These are phyloP conservation scores for Montipora capitata DNA, from an alignment of 92 coral and sea anemone species.

Conservation along the genomic window DNA sequence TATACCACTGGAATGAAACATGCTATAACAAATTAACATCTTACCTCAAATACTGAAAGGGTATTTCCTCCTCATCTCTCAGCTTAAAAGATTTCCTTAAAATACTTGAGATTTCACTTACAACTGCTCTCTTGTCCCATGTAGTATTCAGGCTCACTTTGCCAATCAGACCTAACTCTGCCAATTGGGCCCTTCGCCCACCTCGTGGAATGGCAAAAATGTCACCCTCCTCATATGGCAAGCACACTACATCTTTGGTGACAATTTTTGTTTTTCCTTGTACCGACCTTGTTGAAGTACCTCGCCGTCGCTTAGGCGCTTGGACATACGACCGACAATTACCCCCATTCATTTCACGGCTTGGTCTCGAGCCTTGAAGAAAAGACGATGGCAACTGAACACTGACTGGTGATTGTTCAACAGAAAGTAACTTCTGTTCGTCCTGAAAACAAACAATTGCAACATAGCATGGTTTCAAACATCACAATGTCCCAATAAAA, in stretches of 20 bases:
- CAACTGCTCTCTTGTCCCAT: slow-evolving; percentile 23
- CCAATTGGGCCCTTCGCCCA: slow-evolving; percentile 22
- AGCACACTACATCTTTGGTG: slow-evolving; percentile 39
- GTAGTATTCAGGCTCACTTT: slow-evolving; percentile 8
- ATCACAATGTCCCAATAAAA: slow-evolving; percentile 12
- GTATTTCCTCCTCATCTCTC: slow-evolving; percentile 17
- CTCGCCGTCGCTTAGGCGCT: slow-evolving; percentile 29
- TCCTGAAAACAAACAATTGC: slow-evolving; percentile 19
- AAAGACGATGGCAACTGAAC: slow-evolving; percentile 14
- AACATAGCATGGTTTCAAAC: background rate
- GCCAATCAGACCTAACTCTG: slow-evolving; percentile 19
- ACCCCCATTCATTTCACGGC: background rate
- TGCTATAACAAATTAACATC: slow-evolving; percentile 4
- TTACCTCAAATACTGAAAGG: slow-evolving; percentile 46
- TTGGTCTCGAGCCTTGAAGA: background rate
- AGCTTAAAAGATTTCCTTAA: slow-evolving; percentile 41
- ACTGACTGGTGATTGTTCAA: slow-evolving; percentile 28
- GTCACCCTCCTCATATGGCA: slow-evolving; percentile 32
- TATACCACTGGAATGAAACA: too few relatives aligned
- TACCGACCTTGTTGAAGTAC: background rate
- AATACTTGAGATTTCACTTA: slow-evolving; percentile 27
- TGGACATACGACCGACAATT: slow-evolving; percentile 22
- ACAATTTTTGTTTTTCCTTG: slow-evolving; percentile 24
- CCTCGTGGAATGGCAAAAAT: slow-evolving; percentile 44
- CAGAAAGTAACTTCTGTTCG: slow-evolving; percentile 21